Evolutionary conservation across 2,888 invertebrate species (phyloP).

Genomic region (Drosophila planitibia): DNA sequence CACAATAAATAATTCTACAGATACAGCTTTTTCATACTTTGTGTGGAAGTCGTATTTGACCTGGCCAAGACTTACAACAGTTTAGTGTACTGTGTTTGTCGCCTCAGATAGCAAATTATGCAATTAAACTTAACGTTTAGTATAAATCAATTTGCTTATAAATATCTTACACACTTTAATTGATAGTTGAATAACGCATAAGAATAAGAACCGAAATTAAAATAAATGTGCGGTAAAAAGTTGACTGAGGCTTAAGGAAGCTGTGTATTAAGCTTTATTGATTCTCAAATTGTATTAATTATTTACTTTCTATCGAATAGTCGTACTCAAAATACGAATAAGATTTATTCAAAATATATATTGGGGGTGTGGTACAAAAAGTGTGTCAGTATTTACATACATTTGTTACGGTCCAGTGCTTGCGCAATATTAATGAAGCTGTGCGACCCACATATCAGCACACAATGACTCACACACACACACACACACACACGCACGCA

Average conservation of each 20-base stretch:
- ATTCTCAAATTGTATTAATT: constrained; percentile 51
- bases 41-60: background rate
- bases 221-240: constrained; percentile 22
- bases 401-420: constrained; percentile 24
- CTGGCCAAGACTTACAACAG: background rate
- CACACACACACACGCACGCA: background rate
- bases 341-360: constrained; percentile 1
- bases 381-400: constrained; percentile 49
- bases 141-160: background rate
- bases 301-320: constrained; percentile 38
- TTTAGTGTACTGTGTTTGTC: background rate
- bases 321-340: constrained; percentile 3
- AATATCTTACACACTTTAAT: constrained; percentile 23
- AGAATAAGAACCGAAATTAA: constrained; percentile 10
- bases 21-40: background rate
- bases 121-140: background rate
- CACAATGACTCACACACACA: constrained; percentile 13
- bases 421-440: constrained; percentile 62
- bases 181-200: constrained; percentile 15
- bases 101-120: background rate
- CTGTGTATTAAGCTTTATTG: constrained; percentile 26
- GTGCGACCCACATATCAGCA: constrained; percentile 37
- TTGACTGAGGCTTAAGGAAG: constrained; percentile 28
- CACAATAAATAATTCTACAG: background rate
- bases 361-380: constrained; percentile 19